A percentile compares a stretch with the other conserved stretches of the same genome.
Conservation (phyloP, 2,888 invertebrate species). For the Archips crataeganus region DNA sequence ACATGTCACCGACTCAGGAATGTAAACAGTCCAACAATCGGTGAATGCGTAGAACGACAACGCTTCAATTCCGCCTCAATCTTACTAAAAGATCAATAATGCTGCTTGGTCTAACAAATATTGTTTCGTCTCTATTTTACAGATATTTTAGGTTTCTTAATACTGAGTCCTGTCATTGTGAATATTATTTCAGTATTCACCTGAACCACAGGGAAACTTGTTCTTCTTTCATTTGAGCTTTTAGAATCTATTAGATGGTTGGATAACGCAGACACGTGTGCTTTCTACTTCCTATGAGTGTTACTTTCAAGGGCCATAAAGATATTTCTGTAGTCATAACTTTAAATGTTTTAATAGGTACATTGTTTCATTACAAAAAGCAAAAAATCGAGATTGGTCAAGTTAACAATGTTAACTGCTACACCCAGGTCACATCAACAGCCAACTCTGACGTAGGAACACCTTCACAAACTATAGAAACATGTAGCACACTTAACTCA, state of each 20-base stretch:
- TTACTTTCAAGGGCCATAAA: slow-evolving; percentile 42
- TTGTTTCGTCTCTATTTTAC: slow-evolving; percentile 23
- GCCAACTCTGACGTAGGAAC: slow-evolving; percentile 55
- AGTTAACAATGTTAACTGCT: slow-evolving; percentile 67
- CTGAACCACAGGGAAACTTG: slow-evolving; percentile 16
- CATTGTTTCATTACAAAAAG: slow-evolving; percentile 40
- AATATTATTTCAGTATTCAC: slow-evolving; percentile 25
- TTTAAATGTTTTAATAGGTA: slow-evolving; percentile 18
- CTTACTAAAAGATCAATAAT: slow-evolving; percentile 7
- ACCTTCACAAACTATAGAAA: slow-evolving; percentile 60
- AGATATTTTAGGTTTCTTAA: slow-evolving; percentile 13
- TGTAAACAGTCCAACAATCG: slow-evolving; percentile 6
- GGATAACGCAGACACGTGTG: slow-evolving; percentile 15
- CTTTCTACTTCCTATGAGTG: slow-evolving; percentile 21
- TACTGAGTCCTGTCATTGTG: slow-evolving; percentile 15
- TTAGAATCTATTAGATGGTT: slow-evolving; percentile 22
- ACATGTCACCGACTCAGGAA: slow-evolving; percentile 1
- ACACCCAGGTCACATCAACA: slow-evolving; percentile 86
- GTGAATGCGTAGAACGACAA: background rate
- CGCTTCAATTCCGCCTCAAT: slow-evolving; percentile 12
- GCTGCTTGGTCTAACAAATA: slow-evolving; percentile 15
- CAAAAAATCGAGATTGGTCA: slow-evolving; percentile 69
- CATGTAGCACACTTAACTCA: slow-evolving; percentile 60
- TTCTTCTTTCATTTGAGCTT: slow-evolving; percentile 37
- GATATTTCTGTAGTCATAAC: slow-evolving; percentile 21